Evolutionary conservation across 2,888 invertebrate genomes (phyloP), one percentile per base, ranked within the genome.

Genomic region (Biston betularia): DNA sequence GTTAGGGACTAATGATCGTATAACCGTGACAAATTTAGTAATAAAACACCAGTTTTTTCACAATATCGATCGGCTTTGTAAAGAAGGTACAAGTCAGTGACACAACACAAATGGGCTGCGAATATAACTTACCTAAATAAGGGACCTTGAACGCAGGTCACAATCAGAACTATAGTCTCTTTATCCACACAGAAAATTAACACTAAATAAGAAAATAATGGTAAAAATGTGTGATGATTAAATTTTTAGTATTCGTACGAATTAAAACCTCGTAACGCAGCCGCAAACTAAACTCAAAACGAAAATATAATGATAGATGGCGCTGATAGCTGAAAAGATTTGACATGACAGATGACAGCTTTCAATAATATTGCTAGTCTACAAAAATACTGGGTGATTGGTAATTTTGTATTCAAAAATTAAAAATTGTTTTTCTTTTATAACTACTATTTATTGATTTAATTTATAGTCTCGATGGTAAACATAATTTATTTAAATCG

Each of bases 61-160:
- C 40, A 85, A 76, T 91, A 92, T 92, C 89, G 92, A 92, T 92
- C 90, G 89, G 81, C 79, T 85, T 79, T 83, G 84, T 79, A 78
- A 48, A 24, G 24, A 24, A 24, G 35, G 59, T 63, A 57, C 64
- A 52, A 63, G 59, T 67, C 48, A 15, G 57, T 63, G 58, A 57
- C 54, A 67, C 44, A 55, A 62, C 46, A 56, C 44, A 38, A 11
- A 4, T 44, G 33, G 4, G 24, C 24, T 33, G 46, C 9, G 42
- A 62, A 53, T 12, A n/a, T 9, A 56, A 68, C 67, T 68, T 63
- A 68, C 67, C 67, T 11, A 55, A 63, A 56, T 11, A 40, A 35
- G 40, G 40, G 55, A 55, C 38, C 49, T 15, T 6, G 34, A 12
- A 46, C 50, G 49, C 54, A 33, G 50, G 12, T 15, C 45, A 54